These are phyloP conservation scores for Tupaia tana DNA, from an alignment of 2,113 vertebrate species.

Conservation along the genomic window DNA sequence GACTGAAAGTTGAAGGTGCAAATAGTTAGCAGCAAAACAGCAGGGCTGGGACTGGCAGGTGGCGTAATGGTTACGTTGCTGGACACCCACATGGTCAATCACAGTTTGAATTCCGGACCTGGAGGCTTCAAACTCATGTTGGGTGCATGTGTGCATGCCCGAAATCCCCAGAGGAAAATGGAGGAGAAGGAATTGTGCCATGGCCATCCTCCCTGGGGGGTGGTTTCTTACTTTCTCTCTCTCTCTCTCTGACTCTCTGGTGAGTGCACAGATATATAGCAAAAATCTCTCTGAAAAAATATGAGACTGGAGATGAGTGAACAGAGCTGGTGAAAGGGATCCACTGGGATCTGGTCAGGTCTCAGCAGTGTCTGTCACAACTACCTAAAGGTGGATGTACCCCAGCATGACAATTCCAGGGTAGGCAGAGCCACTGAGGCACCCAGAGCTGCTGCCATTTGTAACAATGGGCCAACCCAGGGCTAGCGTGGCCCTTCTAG, in stretches of 20 bases:
- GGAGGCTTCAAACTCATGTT: too few species aligned
- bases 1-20: background rate
- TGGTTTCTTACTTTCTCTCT: too few species aligned
- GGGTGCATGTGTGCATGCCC: too few species aligned
- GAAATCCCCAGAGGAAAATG: too few species aligned
- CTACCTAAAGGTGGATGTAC: background rate
- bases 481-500: background rate
- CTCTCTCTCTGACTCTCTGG: too few species aligned
- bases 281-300: background rate
- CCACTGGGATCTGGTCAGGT: background rate
- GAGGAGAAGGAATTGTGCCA: too few species aligned
- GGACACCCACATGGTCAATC: too few species aligned
- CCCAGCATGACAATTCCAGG: rapidly evolving
- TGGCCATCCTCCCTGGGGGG: too few species aligned
- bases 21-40: background rate
- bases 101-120: too few species aligned
- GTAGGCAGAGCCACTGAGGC: background rate
- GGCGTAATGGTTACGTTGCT: too few species aligned
- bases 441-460: background rate
- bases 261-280: too few species aligned
- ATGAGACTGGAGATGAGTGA: background rate
- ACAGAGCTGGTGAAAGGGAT: background rate
- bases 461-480: background rate
- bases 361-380: background rate
- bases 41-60: background rate